These are phyloP conservation scores for Oxystoma pomonae DNA, from an alignment of 2,888 invertebrate genomes.

Conservation along the genomic window DNA sequence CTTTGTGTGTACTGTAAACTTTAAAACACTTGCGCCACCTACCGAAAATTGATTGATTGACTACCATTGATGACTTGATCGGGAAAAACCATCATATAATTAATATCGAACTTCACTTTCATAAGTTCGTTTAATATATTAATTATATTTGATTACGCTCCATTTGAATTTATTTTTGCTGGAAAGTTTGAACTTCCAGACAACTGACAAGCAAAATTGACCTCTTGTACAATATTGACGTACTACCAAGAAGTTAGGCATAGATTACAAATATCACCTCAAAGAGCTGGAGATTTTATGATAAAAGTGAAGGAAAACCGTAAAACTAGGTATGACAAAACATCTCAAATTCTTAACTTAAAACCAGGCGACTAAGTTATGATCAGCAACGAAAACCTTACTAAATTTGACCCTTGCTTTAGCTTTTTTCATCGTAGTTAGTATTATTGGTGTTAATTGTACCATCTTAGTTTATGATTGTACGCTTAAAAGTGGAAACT, in stretches of 20 bases:
- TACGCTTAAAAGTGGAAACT: neutral
- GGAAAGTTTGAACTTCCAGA: slow-evolving; percentile 13
- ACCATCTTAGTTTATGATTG: no score
- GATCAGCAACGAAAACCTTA: neutral
- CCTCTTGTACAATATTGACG: slow-evolving; percentile 20
- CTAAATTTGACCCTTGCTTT: neutral
- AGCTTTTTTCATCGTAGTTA: neutral
- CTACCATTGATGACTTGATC: no score
- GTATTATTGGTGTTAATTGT: neutral
- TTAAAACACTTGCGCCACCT: no score
- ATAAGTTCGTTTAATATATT: no score
- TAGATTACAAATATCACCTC: slow-evolving; percentile 16
- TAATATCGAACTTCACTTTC: no score
- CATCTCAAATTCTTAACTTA: neutral
- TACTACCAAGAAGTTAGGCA: slow-evolving; percentile 18
- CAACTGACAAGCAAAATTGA: slow-evolving; percentile 6
- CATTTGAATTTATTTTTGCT: slow-evolving; percentile 22
- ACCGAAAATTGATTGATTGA: no score
- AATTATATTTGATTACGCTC: slow-evolving; percentile 18
- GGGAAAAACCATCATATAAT: no score
- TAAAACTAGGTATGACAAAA: neutral
- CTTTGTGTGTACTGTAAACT: no score
- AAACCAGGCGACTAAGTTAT: neutral
- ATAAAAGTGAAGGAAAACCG: neutral
- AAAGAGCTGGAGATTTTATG: neutral